These are phyloP conservation scores for Sebastes goodei DNA, from an alignment of 2,797 vertebrate species.

Conservation along the genomic window DNA sequence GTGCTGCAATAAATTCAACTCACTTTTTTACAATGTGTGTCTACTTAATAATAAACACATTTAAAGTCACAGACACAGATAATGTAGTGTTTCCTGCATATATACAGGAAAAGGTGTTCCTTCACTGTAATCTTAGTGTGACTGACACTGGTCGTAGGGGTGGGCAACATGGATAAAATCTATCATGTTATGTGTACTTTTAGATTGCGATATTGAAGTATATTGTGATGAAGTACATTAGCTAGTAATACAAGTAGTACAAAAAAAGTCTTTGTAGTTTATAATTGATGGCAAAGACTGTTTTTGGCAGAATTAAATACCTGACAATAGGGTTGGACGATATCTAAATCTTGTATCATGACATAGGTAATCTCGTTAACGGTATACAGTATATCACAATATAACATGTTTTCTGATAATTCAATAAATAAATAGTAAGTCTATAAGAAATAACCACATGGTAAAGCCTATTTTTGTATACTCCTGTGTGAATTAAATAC, in stretches of 20 bases:
- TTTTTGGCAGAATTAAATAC: neutral
- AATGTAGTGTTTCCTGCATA: neutral
- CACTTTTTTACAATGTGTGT: neutral
- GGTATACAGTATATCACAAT: too few species aligned
- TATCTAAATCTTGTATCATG: too few species aligned
- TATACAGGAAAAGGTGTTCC: neutral
- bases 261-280: neutral
- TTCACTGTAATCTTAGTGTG: neutral
- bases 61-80: neutral
- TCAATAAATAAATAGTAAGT: too few species aligned
- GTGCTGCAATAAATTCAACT: slow-evolving; percentile 6
- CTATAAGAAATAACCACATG: too few species aligned
- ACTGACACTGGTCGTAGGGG: neutral
- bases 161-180: neutral
- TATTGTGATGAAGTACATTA: neutral
- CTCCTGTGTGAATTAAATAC: too few species aligned
- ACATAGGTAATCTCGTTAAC: too few species aligned
- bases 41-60: neutral
- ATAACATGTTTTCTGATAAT: too few species aligned
- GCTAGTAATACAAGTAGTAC: neutral
- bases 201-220: neutral
- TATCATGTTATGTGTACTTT: neutral
- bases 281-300: neutral
- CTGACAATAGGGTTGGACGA: neutral
- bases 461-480: too few species aligned